Percentiles rank a stretch among this genome's conserved stretches.
Evolutionary conservation across 2,113 vertebrate species (phyloP).

Genomic region (Myrmophylax atrothorax): DNA sequence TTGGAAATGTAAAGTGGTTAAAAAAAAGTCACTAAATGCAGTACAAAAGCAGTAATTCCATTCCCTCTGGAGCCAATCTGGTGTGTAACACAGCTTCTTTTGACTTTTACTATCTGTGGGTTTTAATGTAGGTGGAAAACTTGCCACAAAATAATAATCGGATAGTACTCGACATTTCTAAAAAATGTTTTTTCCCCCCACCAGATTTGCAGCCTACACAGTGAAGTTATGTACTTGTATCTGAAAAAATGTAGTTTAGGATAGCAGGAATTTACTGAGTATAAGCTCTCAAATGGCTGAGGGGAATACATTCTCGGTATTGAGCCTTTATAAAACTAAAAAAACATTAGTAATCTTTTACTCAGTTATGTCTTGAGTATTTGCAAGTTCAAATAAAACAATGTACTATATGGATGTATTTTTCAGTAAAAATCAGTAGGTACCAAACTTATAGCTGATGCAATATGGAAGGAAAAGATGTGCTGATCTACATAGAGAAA

Average conservation of each 20-base stretch:
- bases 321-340: neutral
- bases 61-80: slow-evolving; percentile 46
- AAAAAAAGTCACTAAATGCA: slow-evolving; percentile 22
- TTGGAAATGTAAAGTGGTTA: slow-evolving; percentile 1
- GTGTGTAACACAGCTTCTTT: slow-evolving; percentile 48
- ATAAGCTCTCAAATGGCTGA: slow-evolving; percentile 22
- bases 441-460: neutral
- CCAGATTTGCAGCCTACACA: slow-evolving; percentile 69
- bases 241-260: slow-evolving; percentile 57
- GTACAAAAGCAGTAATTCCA: slow-evolving; percentile 48
- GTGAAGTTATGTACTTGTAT: slow-evolving; percentile 60
- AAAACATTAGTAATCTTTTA: neutral
- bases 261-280: slow-evolving; percentile 46
- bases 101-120: slow-evolving; percentile 68
- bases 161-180: slow-evolving; percentile 69
- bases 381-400: neutral
- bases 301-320: neutral
- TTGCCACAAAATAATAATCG: slow-evolving; percentile 69
- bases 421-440: neutral
- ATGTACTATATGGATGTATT: neutral
- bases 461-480: neutral
- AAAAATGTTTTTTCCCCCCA: slow-evolving; percentile 47
- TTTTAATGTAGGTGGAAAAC: slow-evolving; percentile 68
- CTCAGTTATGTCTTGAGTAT: neutral
- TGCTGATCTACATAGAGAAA: neutral